These are phyloP conservation scores for Drosophila neoperkinsi DNA, from an alignment of 2,888 invertebrate genomes.

Conservation along the genomic window DNA sequence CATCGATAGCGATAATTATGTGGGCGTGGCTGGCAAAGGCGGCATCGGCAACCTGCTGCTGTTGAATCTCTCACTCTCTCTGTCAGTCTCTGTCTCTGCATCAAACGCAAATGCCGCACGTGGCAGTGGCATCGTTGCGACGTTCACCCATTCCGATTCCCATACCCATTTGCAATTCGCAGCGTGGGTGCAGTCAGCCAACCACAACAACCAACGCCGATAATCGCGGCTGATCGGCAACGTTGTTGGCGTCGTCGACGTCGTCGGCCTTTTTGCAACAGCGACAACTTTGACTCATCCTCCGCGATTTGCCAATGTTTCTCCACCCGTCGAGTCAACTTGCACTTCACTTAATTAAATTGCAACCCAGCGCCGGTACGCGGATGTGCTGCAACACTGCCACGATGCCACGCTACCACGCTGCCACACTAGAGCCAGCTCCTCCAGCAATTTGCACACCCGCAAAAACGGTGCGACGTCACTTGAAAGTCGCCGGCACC, in stretches of 20 bases:
- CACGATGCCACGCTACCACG: background rate
- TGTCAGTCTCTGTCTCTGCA: conserved; percentile 29
- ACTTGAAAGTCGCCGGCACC: conserved; percentile 75
- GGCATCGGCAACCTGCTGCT: conserved; percentile 42
- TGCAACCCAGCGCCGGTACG: conserved; percentile 68
- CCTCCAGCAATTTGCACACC: conserved; percentile 27
- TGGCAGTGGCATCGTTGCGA: conserved; percentile 50
- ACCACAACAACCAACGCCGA: conserved; percentile 52
- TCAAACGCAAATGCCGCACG: conserved; percentile 73
- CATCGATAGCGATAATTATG: conserved; percentile 73
- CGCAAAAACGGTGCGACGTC: conserved; percentile 23
- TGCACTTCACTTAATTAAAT: conserved; percentile 79
- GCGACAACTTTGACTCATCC: conserved; percentile 49
- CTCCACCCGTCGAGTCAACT: conserved; percentile 34
- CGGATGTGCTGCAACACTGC: conserved; percentile 57
- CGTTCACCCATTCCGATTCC: conserved; percentile 8
- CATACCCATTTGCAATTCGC: conserved; percentile 16
- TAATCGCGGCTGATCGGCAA: conserved; percentile 73
- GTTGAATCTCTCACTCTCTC: conserved; percentile 8
- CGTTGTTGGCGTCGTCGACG: conserved; percentile 11
- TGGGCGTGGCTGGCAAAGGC: conserved; percentile 62
- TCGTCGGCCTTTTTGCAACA: conserved; percentile 67
- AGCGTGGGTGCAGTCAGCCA: conserved; percentile 59
- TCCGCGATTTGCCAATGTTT: conserved; percentile 5
- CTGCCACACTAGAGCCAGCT: conserved; percentile 28